These are phyloP conservation scores for Parasteatoda tepidariorum DNA, from an alignment of 1,140 invertebrate species.

Conservation along the genomic window DNA sequence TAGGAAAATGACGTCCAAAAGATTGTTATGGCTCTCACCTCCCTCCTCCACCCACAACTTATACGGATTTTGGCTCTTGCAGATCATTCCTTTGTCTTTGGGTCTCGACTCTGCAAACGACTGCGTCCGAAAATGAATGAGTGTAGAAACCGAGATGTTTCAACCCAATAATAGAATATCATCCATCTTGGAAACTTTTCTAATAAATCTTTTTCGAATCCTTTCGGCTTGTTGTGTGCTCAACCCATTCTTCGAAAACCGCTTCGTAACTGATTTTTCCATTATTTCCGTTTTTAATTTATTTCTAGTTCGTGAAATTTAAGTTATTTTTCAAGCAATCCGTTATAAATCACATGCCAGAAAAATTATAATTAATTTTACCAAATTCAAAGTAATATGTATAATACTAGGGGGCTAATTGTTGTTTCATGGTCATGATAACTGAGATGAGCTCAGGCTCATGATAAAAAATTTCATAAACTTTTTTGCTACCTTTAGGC, in stretches of 20 bases:
- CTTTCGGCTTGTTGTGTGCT: neutral
- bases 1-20: conserved; percentile 36
- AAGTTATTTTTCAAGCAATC: too few relatives aligned
- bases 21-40: conserved; percentile 13
- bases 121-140: neutral
- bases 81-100: neutral
- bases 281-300: too few relatives aligned
- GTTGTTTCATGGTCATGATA: too few relatives aligned
- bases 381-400: too few relatives aligned
- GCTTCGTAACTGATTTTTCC: too few relatives aligned
- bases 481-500: too few relatives aligned
- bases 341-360: too few relatives aligned
- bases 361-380: too few relatives aligned
- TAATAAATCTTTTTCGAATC: neutral
- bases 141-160: neutral
- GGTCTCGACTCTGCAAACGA: neutral
- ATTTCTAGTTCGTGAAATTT: too few relatives aligned
- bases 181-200: neutral
- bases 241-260: neutral
- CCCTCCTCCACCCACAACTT: neutral
- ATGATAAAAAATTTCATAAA: too few relatives aligned
- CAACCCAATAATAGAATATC: neutral
- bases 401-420: too few relatives aligned
- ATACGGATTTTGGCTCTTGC: neutral
- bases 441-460: too few relatives aligned